phyloP scores from a whole-genome alignment of 2,888 invertebrate species.

The Pheosia tremula region DNA sequence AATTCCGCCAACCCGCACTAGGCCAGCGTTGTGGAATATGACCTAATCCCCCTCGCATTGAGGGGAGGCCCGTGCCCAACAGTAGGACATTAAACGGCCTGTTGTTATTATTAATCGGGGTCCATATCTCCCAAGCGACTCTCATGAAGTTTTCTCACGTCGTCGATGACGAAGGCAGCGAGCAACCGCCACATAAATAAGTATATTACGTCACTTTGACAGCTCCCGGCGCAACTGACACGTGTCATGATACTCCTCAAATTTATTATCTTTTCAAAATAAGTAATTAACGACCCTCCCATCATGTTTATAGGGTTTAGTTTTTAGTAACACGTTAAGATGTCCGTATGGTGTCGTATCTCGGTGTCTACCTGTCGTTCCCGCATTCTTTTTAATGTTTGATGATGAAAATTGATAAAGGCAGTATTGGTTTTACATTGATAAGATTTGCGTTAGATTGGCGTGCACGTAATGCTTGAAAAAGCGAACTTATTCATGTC shows the following conservation, averaged over 20 bases:
- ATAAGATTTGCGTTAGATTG: slow-evolving; percentile 1
- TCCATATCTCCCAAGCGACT: slow-evolving; percentile 29
- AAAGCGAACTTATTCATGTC: too few relatives aligned
- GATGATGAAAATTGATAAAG: slow-evolving; percentile 60
- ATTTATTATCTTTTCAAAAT: slow-evolving; percentile 43
- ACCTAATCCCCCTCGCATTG: too few relatives aligned
- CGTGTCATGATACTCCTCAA: slow-evolving; percentile 64
- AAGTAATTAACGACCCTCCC: slow-evolving; percentile 33
- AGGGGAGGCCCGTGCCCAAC: too few relatives aligned
- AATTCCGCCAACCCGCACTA: too few relatives aligned
- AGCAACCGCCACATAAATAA: slow-evolving; percentile 65
- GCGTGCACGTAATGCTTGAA: too few relatives aligned
- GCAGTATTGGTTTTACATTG: slow-evolving; percentile 22
- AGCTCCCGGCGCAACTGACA: slow-evolving; percentile 72
- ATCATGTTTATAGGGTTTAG: slow-evolving; percentile 19
- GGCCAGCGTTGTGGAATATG: too few relatives aligned
- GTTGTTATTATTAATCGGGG: not conserved
- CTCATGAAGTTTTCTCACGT: slow-evolving; percentile 57
- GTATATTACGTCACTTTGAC: slow-evolving; percentile 75
- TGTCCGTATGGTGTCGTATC: slow-evolving; percentile 36
- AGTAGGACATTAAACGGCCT: too few relatives aligned
- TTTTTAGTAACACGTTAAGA: slow-evolving; percentile 17
- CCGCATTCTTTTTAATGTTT: slow-evolving; percentile 62
- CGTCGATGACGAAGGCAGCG: slow-evolving; percentile 52
- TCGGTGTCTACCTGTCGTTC: slow-evolving; percentile 65